Evolutionary conservation across 2,113 vertebrate genomes (phyloP).

Genomic region (Thamnophis sirtalis): DNA sequence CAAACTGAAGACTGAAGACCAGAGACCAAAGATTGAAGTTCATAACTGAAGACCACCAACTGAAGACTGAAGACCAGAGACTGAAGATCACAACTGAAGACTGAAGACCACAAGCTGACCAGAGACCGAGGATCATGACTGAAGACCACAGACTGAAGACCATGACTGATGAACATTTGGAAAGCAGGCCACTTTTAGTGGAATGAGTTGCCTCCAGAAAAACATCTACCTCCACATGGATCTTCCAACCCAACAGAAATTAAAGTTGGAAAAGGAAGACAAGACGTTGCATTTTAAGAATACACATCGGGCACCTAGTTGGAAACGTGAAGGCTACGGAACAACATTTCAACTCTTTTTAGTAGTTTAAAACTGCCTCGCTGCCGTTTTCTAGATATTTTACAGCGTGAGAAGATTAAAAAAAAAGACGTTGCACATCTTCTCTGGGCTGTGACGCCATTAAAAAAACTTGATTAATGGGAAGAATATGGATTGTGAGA

Average conservation of each 20-base stretch:
- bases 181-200: neutral
- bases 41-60: too few species aligned
- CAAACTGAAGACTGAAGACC: too few species aligned
- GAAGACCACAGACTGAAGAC: too few species aligned
- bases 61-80: too few species aligned
- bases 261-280: neutral
- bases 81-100: too few species aligned
- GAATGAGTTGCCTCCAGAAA: neutral
- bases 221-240: too few species aligned
- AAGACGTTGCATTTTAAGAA: neutral
- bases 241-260: neutral
- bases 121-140: too few species aligned
- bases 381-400: neutral
- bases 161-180: too few species aligned
- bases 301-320: neutral
- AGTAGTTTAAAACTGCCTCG: neutral
- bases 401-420: neutral
- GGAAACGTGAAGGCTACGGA: neutral
- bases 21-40: too few species aligned
- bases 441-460: conserved; percentile 4
- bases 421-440: neutral
- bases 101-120: too few species aligned
- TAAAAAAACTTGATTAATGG: neutral
- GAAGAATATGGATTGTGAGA: neutral
- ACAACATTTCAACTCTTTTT: neutral